Evolutionary conservation across 2,797 vertebrate species (phyloP).

Genomic region (Poeciliopsis infans): DNA sequence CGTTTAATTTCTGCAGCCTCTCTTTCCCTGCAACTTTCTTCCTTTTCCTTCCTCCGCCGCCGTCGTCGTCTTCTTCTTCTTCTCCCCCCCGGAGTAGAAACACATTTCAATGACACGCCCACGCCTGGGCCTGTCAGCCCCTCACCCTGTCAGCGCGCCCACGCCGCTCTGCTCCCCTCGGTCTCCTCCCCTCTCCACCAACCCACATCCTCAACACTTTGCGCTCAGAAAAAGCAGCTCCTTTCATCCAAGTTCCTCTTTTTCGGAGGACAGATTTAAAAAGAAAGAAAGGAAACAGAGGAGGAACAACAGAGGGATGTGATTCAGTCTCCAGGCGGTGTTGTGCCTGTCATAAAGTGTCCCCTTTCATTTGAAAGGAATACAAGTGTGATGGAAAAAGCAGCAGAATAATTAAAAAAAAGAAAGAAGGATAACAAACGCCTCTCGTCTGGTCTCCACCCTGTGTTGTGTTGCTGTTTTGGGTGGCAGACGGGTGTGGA

Average conservation of each 20-base stretch:
- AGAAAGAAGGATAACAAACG: neutral
- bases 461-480: constrained; percentile 35
- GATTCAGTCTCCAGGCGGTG: constrained; percentile 72
- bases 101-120: constrained; percentile 83
- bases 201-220: constrained; percentile 76
- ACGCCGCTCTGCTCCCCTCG: constrained; percentile 70
- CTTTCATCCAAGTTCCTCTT: constrained; percentile 77
- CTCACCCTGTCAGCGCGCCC: constrained; percentile 80
- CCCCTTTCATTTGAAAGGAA: constrained; percentile 72
- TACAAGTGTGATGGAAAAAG: constrained; percentile 57
- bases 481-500: constrained; percentile 61
- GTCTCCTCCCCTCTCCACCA: constrained; percentile 59
- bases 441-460: constrained; percentile 46
- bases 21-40: constrained; percentile 55
- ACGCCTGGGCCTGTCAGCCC: constrained; percentile 80
- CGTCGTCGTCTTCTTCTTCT: constrained; percentile 23
- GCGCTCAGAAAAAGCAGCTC: constrained; percentile 65
- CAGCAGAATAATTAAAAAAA: constrained; percentile 28
- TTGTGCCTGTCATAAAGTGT: constrained; percentile 71
- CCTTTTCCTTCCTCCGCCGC: constrained; percentile 2
- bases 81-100: constrained; percentile 67
- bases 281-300: constrained; percentile 26
- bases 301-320: constrained; percentile 61
- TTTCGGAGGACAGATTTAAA: constrained; percentile 35
- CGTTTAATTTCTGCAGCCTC: constrained; percentile 59